phyloP scores from a whole-genome alignment of 1,140 invertebrate species.

The Battus philenor region DNA sequence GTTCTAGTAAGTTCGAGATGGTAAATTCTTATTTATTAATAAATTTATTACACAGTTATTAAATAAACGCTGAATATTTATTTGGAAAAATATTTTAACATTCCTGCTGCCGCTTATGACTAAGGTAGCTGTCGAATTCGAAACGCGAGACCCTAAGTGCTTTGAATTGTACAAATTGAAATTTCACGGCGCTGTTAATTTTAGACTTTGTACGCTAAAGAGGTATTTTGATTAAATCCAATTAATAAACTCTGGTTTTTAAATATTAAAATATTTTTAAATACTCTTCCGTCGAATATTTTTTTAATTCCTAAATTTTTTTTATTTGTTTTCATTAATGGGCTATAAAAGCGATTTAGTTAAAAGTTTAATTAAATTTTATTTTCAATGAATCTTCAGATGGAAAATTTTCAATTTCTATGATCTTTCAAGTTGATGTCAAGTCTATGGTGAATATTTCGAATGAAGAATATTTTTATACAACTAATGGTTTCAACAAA shows the following conservation, averaged over 20 bases:
- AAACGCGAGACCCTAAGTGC: conserved; percentile 5
- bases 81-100: neutral
- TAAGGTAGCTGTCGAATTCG: neutral
- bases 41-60: neutral
- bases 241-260: neutral
- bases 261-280: neutral
- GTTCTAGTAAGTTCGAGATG: neutral
- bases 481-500: no score
- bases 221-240: neutral
- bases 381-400: no score
- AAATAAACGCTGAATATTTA: neutral
- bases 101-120: conserved; percentile 1
- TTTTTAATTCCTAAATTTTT: no score
- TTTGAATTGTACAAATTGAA: conserved; percentile 4
- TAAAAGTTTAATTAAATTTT: no score
- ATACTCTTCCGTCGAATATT: no score
- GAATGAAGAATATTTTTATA: no score
- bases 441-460: no score
- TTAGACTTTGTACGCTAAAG: neutral
- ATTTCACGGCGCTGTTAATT: conserved; percentile 6
- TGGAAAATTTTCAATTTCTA: no score
- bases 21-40: neutral
- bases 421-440: no score
- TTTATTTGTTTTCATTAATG: no score
- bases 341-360: no score